Conservation (phyloP, 2,888 invertebrate species). For the Argynnis bischoffii region DNA sequence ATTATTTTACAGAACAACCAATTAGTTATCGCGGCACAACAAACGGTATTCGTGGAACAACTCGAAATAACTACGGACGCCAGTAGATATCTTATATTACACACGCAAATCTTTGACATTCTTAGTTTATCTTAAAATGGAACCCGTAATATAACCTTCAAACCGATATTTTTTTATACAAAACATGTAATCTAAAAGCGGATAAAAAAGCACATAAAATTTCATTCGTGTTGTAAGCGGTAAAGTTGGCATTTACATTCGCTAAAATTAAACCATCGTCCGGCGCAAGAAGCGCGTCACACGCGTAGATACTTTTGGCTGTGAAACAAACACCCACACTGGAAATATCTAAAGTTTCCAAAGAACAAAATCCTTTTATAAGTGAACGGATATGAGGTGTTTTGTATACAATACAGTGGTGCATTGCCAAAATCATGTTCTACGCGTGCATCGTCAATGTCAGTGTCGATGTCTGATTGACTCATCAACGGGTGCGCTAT, state of each 20-base stretch:
- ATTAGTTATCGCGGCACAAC: too few relatives aligned
- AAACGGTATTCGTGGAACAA: too few relatives aligned
- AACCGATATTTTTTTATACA: not conserved
- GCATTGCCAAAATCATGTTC: slow-evolving; percentile 64
- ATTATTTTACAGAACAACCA: too few relatives aligned
- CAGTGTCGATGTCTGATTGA: slow-evolving; percentile 70
- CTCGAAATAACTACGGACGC: too few relatives aligned
- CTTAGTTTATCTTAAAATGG: too few relatives aligned
- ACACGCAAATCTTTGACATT: too few relatives aligned
- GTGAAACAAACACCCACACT: slow-evolving; percentile 62
- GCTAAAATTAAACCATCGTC: slow-evolving; percentile 69
- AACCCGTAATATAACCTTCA: too few relatives aligned
- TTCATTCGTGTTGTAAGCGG: slow-evolving; percentile 56
- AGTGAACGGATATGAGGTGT: slow-evolving; percentile 30
- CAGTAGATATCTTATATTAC: too few relatives aligned
- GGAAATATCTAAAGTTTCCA: slow-evolving; percentile 40
- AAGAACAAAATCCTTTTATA: slow-evolving; percentile 27
- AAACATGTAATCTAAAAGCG: not conserved
- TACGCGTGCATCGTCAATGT: slow-evolving; percentile 60
- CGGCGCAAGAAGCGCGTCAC: slow-evolving; percentile 55
- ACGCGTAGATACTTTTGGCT: slow-evolving; percentile 58
- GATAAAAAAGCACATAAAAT: slow-evolving; percentile 50
- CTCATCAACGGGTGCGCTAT: slow-evolving; percentile 71
- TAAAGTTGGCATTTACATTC: slow-evolving; percentile 73
- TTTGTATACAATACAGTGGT: slow-evolving; percentile 42